phyloP scores from a whole-genome alignment of 1,140 invertebrate genomes.

The Nasonia giraulti region DNA sequence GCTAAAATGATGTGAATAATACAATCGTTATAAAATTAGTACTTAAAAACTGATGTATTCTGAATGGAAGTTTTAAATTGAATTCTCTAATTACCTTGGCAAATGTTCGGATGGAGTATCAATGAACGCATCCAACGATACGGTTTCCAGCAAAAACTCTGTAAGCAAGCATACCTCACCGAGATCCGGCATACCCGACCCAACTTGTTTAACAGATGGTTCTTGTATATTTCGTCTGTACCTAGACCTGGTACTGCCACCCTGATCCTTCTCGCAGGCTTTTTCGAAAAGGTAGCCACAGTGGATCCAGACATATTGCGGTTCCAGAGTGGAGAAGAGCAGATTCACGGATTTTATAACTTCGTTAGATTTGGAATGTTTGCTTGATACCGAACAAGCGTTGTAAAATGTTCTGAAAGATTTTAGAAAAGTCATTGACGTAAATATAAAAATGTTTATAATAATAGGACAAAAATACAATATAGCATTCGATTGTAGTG shows the following conservation, averaged over 20 bases:
- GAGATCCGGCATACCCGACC: slow-evolving; percentile 77
- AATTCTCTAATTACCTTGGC: slow-evolving; percentile 67
- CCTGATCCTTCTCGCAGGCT: slow-evolving; percentile 73
- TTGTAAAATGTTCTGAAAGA: slow-evolving; percentile 74
- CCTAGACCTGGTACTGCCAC: not conserved
- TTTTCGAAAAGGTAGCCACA: slow-evolving; percentile 82
- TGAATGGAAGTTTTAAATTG: not conserved
- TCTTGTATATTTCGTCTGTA: slow-evolving; percentile 44
- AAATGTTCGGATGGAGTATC: slow-evolving; percentile 88
- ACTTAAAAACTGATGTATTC: not conserved
- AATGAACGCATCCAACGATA: slow-evolving; percentile 86
- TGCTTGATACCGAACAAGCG: slow-evolving; percentile 67
- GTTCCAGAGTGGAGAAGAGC: slow-evolving; percentile 89
- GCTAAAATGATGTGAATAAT: slow-evolving; percentile 29
- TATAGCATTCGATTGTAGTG: too few species aligned
- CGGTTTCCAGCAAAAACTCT: slow-evolving; percentile 86
- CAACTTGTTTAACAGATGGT: slow-evolving; percentile 74
- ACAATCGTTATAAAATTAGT: not conserved
- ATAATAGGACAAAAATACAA: slow-evolving; percentile 47
- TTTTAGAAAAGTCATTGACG: not conserved
- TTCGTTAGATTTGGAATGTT: slow-evolving; percentile 72
- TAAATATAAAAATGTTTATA: not conserved
- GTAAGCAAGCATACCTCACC: slow-evolving; percentile 83
- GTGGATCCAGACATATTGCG: slow-evolving; percentile 91
- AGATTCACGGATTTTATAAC: slow-evolving; percentile 90